phyloP scores from a whole-genome alignment of 2,113 vertebrate genomes.

The Sphyrna mokarran region DNA sequence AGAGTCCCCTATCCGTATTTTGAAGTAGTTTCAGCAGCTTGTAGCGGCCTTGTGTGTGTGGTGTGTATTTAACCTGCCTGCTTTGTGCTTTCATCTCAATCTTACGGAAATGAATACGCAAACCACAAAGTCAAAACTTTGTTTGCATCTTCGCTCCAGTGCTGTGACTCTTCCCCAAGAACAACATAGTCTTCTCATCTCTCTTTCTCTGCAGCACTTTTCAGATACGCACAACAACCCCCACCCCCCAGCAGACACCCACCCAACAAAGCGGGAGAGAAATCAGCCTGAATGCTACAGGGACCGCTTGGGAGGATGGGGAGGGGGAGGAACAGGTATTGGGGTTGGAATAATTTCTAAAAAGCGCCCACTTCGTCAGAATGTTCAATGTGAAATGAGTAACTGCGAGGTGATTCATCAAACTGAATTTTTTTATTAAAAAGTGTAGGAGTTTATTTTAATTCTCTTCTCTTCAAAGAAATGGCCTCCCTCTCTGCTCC shows the following conservation, averaged over 20 bases:
- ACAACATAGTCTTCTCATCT: neutral
- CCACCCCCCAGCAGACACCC: neutral
- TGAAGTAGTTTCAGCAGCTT: neutral
- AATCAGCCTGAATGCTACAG: neutral
- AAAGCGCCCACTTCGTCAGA: neutral
- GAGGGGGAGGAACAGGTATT: too few species aligned
- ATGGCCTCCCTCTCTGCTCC: neutral
- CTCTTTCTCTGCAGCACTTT: neutral
- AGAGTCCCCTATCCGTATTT: neutral
- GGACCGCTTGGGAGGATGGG: neutral
- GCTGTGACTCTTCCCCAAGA: neutral
- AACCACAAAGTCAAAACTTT: neutral
- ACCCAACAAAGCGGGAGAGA: neutral
- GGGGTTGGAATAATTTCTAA: neutral
- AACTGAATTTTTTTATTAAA: neutral
- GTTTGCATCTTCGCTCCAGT: neutral
- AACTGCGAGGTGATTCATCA: conserved; percentile 24
- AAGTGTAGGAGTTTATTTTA: conserved; percentile 35
- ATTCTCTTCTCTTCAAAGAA: conserved; percentile 32
- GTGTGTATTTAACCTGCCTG: neutral
- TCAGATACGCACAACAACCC: too few species aligned
- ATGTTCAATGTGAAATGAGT: conserved; percentile 8
- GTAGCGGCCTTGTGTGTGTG: neutral
- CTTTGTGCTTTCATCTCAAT: neutral
- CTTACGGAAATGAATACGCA: conserved; percentile 27